Conservation (phyloP, 2,888 invertebrate genomes). For the Spisula solida region DNA sequence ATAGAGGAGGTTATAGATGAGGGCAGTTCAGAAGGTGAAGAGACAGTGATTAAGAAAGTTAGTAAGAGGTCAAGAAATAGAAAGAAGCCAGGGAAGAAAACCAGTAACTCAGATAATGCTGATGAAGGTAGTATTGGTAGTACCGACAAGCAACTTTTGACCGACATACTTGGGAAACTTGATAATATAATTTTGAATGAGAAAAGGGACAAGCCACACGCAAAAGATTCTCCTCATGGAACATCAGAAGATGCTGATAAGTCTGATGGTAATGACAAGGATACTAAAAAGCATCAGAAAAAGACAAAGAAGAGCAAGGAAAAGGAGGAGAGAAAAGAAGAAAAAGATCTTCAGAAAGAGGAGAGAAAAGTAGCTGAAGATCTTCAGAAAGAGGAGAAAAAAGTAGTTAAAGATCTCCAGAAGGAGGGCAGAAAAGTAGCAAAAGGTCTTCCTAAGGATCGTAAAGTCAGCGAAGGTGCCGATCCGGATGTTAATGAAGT, state of each 20-base stretch:
- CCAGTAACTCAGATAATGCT: neutral
- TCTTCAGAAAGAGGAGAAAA: neutral
- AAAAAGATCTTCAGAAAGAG: neutral
- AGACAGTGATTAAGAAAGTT: neutral
- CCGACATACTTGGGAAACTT: conserved; percentile 17
- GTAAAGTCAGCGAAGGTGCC: neutral
- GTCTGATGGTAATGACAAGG: neutral
- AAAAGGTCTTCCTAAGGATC: no score
- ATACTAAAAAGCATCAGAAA: neutral
- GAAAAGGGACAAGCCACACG: neutral
- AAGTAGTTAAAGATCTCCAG: neutral
- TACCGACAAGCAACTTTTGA: conserved; percentile 14
- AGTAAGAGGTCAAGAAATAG: conserved; percentile 5
- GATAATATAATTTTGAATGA: conserved; percentile 3
- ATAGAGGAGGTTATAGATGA: conserved; percentile 22
- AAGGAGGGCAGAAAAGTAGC: neutral
- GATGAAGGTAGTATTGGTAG: neutral
- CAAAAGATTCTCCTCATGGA: neutral
- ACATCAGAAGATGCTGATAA: neutral
- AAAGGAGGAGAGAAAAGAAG: neutral
- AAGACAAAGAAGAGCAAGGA: neutral
- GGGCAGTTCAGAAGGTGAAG: neutral
- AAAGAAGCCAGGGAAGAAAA: conserved; percentile 11
- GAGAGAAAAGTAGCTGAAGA: neutral
- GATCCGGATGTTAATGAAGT: conserved; percentile 57